Base-by-base conservation (phyloP, 2,888 invertebrate genomes). In the Dryobotodes eremita region DNA sequence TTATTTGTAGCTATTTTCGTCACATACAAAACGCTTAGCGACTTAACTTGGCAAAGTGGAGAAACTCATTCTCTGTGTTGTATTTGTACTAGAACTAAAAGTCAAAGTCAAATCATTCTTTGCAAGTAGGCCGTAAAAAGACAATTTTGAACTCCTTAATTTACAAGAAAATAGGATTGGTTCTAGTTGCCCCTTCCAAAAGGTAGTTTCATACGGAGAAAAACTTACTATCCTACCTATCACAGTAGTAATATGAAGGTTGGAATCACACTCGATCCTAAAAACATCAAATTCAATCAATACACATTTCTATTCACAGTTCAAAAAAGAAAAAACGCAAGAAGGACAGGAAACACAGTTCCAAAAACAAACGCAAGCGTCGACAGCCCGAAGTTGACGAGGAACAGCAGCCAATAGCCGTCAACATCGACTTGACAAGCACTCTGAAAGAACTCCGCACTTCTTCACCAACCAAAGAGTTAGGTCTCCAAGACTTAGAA, bases 361-460 rank as follows among this genome's bases (percentile, higher is more conserved):
- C 94, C 1, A 96, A 94, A 75, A 90, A 84, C 75, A 95, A 95
- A 83, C 95, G 92, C 88, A 94, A 91, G 90, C 94, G 87, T 78
- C 89, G 92, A 57, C 82, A 82, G 68, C 82, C 85, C 6, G 93
- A 91, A 5, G 68, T 75, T 5, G 92, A 91, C 2, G 92, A 91
- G 31, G 93, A 91, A 3, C 85, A 82, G 1, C 85, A 83, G 0
- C 91, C 91, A 4, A 77, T 90, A 2, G 90, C 93, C 0, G 89
- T 94, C 6, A 94, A 94, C 83, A 94, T 96, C 0, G 94, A 96
- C 88, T 88, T 96, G 7, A 92, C 93, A 0, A 94, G 85, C 88
- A 96, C 96, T 0, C 87, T 96, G 8, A 95, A 94, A 77, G 96
- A 95, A 71, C 91, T 96, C 0, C 90, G 96, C 8, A 94, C 92